Base-by-base conservation (phyloP, 2,113 vertebrate species). In the Ophiodon elongatus region DNA sequence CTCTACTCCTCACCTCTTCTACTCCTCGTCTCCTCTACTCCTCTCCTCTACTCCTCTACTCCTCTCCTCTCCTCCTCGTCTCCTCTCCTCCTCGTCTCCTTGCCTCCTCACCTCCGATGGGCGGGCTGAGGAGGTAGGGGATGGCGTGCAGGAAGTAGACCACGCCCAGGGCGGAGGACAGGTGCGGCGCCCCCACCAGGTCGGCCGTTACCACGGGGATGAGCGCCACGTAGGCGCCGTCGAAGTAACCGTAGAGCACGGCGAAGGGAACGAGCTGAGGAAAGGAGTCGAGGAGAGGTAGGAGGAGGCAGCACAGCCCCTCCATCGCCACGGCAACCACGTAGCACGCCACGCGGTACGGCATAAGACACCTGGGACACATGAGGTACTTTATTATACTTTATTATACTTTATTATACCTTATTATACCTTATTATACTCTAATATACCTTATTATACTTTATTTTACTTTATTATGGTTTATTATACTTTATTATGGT, bases 151-250 rank as follows among this genome's bases (percentile, higher is more conserved):
- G 96, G 85, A 99, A 99, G 85, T 97, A 99, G 33, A 98, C 96
- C 4, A 99, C 94, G 0, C 98, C 98, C 11, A 99, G 96, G 0
- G 97, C 97, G 6, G 97, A 97, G 0, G 98, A 97, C 77, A 99
- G 94, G 82, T 94, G 95, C 6, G 91, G 62, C 6, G 95, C 94
- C 56, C 97, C 97, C 73, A 98, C 97, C 13, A 97, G 94, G 70
- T 99, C 98, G 11, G 97, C 96, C 0, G 97, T 99, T 90, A 99
- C 96, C 8, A 99, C 98, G 1, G 98, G 97, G 67, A 99, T 97
- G 83, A 99, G 90, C 0, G 97, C 97, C 57, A 99, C 97, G 0
- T 99, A 99, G 67, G 97, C 98, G 33, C 98, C 98, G 7, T 99
- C 98, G 0, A 99, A 99, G 92, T 99, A 99, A 13, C 98, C 98